Evolutionary conservation across 2,113 vertebrate genomes (phyloP), one percentile per base, ranked within the genome.

Genomic region (Mastomys coucha): DNA sequence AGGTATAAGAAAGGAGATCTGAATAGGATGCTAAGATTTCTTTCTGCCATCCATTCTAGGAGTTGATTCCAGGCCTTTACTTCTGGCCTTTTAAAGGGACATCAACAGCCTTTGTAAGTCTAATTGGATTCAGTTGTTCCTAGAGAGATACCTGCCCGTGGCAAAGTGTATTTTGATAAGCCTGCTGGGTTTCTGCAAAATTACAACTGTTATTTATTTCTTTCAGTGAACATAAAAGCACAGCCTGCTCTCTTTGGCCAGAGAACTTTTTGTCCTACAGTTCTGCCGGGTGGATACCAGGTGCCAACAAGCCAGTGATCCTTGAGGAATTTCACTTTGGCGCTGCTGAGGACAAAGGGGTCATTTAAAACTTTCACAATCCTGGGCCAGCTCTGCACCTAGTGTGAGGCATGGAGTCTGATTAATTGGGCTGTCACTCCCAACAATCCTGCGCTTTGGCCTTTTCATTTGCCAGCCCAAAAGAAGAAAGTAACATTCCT

Each of bases 361-460:
- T 98, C 88, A 87, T 97, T 97, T 96, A 89, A 77, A 86, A 49
- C 60, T 92, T 95, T 95, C 88, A 81, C 45, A 45, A 39, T 94
- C 85, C 4, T 1, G 45, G 84, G 87, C 87, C 89, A 78, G 24
- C 72, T 70, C 45, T 31, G 76, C 26, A 80, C 70, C 93, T 77
- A 87, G 22, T 96, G 95, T 97, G 95, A 96, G 97, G 93, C 31
- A 31, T 0, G 7, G 88, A 91, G 63, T 36, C 94, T 97, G 94
- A 98, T 98, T 97, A 97, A 97, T 96, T 97, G 90, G 84, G 84
- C 93, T 97, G 97, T 97, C 95, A 92, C 75, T 97, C 90, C 69
- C 91, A 96, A 92, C 90, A 88, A 11, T 93, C 93, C 88, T 96
- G 96, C 97, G 97, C 88, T 94, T 94, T 95, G 96, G 95, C 90